Conservation (phyloP, 2,888 invertebrate species). For the Xestia ashworthii region DNA sequence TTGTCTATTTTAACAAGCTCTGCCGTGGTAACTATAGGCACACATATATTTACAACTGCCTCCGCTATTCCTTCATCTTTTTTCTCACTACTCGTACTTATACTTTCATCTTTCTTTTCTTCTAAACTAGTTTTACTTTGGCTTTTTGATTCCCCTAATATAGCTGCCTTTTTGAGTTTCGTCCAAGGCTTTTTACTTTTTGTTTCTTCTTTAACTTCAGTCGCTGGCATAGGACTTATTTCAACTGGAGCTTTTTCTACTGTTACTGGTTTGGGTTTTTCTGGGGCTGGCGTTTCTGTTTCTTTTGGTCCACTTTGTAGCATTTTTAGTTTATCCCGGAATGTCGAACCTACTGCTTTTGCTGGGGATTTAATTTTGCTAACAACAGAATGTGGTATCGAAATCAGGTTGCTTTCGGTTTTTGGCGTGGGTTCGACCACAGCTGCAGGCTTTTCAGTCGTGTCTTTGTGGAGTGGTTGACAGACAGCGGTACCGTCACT, state of each 20-base stretch:
- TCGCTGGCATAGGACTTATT: conserved; percentile 77
- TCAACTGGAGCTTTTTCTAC: conserved; percentile 80
- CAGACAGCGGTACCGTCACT: conserved; percentile 87
- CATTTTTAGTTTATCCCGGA: conserved; percentile 88
- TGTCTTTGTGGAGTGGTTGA: conserved; percentile 86
- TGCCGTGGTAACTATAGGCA: conserved; percentile 84
- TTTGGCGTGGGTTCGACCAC: conserved; percentile 87
- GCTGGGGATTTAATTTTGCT: conserved; percentile 90
- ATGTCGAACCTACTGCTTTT: conserved; percentile 86
- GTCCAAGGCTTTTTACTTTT: conserved; percentile 93
- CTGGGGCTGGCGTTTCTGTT: conserved; percentile 70
- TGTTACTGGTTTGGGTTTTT: conserved; percentile 77
- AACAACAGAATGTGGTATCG: conserved; percentile 89
- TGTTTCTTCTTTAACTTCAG: conserved; percentile 80
- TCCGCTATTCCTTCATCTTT: conserved; percentile 75
- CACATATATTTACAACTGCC: conserved; percentile 79
- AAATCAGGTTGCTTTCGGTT: conserved; percentile 86
- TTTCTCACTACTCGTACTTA: conserved; percentile 59
- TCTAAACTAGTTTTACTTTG: conserved; percentile 83
- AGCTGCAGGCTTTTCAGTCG: conserved; percentile 84
- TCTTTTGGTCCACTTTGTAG: conserved; percentile 85
- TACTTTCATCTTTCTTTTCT: conserved; percentile 78
- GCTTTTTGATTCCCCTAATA: conserved; percentile 89
- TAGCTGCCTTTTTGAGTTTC: conserved; percentile 94
- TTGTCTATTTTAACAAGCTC: conserved; percentile 89